A percentile compares a stretch with the other conserved stretches of the same genome.
phyloP scores from a whole-genome alignment of 2,113 vertebrate species.

The Mohoua ochrocephala region DNA sequence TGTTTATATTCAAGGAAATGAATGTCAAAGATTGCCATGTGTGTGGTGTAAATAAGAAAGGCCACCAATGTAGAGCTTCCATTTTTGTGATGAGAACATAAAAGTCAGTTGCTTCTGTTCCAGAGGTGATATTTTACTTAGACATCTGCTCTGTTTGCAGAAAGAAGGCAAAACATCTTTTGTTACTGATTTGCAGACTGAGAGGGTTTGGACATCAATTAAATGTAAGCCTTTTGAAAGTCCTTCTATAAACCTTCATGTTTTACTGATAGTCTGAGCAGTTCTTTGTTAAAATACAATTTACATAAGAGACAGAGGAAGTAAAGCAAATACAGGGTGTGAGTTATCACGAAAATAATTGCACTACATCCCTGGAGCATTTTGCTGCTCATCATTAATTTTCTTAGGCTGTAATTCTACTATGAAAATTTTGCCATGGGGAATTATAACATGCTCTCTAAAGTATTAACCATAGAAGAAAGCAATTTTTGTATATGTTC shows the following conservation, averaged over 20 bases:
- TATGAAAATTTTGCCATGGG: neutral
- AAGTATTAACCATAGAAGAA: neutral
- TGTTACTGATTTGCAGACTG: conserved; percentile 56
- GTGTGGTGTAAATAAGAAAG: conserved; percentile 73
- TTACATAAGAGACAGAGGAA: conserved; percentile 7
- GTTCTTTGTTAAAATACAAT: conserved; percentile 36
- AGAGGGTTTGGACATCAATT: conserved; percentile 33
- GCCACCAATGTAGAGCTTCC: conserved; percentile 71
- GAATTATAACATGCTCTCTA: neutral
- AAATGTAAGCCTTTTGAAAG: conserved; percentile 38
- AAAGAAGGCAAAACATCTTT: conserved; percentile 59
- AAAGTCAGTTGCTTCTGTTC: conserved; percentile 68
- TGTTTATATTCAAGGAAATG: conserved; percentile 75
- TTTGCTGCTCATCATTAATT: conserved; percentile 13
- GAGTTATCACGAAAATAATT: conserved; percentile 29
- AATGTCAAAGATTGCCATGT: conserved; percentile 68
- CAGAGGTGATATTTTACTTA: conserved; percentile 67
- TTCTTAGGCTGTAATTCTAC: neutral
- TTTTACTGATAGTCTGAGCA: conserved; percentile 34
- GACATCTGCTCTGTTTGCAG: conserved; percentile 61
- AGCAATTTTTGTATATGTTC: neutral
- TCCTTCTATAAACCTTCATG: conserved; percentile 5
- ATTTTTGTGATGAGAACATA: conserved; percentile 71
- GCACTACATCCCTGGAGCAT: neutral
- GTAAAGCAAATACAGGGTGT: conserved; percentile 4